Evolutionary conservation across 2,113 vertebrate genomes (phyloP), one percentile per base, ranked within the genome.

Genomic region (Pterocles burchelli): DNA sequence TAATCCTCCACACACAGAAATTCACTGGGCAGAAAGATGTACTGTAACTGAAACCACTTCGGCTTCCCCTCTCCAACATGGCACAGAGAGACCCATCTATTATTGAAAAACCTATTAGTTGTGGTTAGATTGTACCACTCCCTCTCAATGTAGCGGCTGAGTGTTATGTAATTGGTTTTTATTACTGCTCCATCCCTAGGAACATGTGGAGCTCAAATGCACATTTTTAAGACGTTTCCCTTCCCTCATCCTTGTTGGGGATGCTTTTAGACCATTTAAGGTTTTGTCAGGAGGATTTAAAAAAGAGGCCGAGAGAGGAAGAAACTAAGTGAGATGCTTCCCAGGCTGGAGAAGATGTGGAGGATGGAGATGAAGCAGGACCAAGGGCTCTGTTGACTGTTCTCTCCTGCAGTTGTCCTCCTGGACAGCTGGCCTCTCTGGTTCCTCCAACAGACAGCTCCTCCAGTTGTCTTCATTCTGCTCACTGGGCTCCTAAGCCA

Each of bases 71-170:
- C 72, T 89, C 65, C 54, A 91, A 79, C 63, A 85, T 65, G 86
- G 92, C 79, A 92, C 68, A 96, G 87, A 94, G 88, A 97, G 66
- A 52, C 66, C 88, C 63, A 98, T 98, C 82, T 97, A 98, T 98
- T 98, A 98, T 98, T 98, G 92, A 98, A 97, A 94, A 41, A 68
- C 63, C 94, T 97, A 97, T 98, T 98, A 98, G 97, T 97, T 12
- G 63, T 97, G 90, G 82, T 90, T 78, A 97, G 96, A 97, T 96
- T 93, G 91, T 93, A 95, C 87, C 89, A 93, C 82, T 96, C 87
- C 93, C 90, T 95, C 96, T 95, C 77, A 88, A 93, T 95, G 57
- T 88, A 91, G 70, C 94, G 95, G 85, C 94, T 92, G 97, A 96
- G 92, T 17, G 12, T 97, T 98, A 92, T 95, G 96, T 97, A 98